Base-by-base conservation (phyloP, 2,797 vertebrate genomes). In the Anabas testudineus region DNA sequence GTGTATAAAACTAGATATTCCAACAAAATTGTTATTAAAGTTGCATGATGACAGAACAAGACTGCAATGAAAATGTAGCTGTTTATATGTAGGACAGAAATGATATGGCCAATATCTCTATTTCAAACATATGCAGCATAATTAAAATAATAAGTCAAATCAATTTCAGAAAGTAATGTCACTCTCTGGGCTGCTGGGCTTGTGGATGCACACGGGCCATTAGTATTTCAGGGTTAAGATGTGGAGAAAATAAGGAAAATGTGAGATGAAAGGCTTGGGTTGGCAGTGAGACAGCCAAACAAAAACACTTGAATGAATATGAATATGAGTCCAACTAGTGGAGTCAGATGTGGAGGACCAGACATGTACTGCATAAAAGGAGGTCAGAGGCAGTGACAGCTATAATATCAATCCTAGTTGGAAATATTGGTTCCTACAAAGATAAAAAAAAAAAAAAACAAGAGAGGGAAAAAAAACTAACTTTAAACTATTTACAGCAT, bases 401-500 rank as follows among this genome's bases (percentile, higher is more conserved):
- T 73, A 58, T 12, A 53, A 34, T 39, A 83, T 91, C 82, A 80
- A 65, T 90, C 76, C 81, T 74, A 24, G 13, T 46, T 62, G 32
- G 26, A 52, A 36, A 48, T 45, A 22, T 78, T 30, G 67, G 63
- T 78, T 76, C 74, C 74, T 83, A 78, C 64, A 84, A 72, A 79
- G 19, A 21, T 0, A 32, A 80, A 83, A 84, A 67, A 76, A 21
- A 0, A 32, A 80, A 83, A 84, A 67, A 76, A 56, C 51, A 67
- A 71, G 26, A 12, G n/a, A n/a, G n/a, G n/a, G 4, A 13, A 21
- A 26, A 63, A 72, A 57, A 61, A 67, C 30, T 37, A 81, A 83
- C 65, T 90, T 91, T 74, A 74, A 90, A 90, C 92, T 92, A 90
- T 93, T 93, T 92, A 90, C 88, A 90, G 91, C 87, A 90, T 90